Base-by-base conservation (phyloP, 1,140 invertebrate species). In the Zaprionus lachaisei region DNA sequence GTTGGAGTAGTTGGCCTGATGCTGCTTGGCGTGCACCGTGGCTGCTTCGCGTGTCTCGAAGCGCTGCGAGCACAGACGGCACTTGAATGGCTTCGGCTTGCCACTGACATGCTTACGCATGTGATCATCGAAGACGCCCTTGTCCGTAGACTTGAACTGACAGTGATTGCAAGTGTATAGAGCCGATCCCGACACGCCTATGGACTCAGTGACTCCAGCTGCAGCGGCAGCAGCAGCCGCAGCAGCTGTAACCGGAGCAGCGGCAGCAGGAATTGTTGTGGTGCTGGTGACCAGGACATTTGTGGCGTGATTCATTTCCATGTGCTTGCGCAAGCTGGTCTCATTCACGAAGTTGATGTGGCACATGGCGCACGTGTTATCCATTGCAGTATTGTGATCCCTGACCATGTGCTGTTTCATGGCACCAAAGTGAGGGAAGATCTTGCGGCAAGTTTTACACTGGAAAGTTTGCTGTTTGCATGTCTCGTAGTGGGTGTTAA, bases 381-480 rank as follows among this genome's bases (percentile, higher is more conserved):
- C 91, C 90, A 90, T 91, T 38, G 91, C 77, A 12, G 92, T 92
- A 28, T 82, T 91, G 57, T 93, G 92, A 61, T 93, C 92, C 12
- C 91, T 71, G 26, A 90, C 87, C 83, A 92, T 92, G 49, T 93
- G 92, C 68, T 92, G 87, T 70, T 92, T 93, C 90, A 93, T 91
- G 17, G 86, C 86, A 11, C 84, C 83, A 20, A 92, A 90, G 56
- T 92, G 92, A 5, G 91, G 82, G 81, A 93, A 93, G 31, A 92
- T 91, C 67, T 91, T 91, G 61, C 92, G 92, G 54, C 92, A 93
- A 22, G 90, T 92, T 78, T 93, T 93, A 66, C 92, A 93, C 71
- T 91, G 90, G 79, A 92, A 92, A 14, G 92, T 93, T 78, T 93
- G 91, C 75, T 92, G 90, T 60, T 92, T 92, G 80, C 92, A 93